Evolutionary conservation across 2,797 vertebrate species (phyloP).

Genomic region (Thamnophis elegans): DNA sequence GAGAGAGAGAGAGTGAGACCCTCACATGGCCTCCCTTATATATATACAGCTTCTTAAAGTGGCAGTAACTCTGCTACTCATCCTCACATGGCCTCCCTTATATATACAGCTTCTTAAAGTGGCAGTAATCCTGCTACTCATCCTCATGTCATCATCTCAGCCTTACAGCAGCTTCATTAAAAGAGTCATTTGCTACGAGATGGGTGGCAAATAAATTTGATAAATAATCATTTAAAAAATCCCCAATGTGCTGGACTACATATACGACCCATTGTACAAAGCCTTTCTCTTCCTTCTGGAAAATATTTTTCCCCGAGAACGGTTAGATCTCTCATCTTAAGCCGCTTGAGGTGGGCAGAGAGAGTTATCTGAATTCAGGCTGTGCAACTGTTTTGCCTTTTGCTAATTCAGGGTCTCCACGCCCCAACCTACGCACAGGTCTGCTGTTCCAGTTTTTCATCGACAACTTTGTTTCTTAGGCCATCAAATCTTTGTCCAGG

Average conservation of each 20-base stretch:
- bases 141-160: no score
- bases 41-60: no score
- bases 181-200: background rate
- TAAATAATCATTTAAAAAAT: background rate
- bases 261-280: background rate
- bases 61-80: no score
- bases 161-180: background rate
- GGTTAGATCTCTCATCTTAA: no score
- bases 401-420: background rate
- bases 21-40: no score
- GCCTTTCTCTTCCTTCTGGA: background rate
- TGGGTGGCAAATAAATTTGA: background rate
- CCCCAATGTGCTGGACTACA: background rate
- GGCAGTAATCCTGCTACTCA: no score
- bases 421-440: background rate
- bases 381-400: background rate
- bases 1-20: no score
- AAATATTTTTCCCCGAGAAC: background rate
- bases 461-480: constrained; percentile 69
- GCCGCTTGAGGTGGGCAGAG: background rate
- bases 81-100: no score
- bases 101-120: no score
- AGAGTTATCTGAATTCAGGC: background rate
- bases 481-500: constrained; percentile 82
- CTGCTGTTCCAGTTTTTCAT: background rate